A percentile compares a stretch with the other conserved stretches of the same genome.
phyloP scores from a whole-genome alignment of 2,113 vertebrate species.

The Trogon melanurus region DNA sequence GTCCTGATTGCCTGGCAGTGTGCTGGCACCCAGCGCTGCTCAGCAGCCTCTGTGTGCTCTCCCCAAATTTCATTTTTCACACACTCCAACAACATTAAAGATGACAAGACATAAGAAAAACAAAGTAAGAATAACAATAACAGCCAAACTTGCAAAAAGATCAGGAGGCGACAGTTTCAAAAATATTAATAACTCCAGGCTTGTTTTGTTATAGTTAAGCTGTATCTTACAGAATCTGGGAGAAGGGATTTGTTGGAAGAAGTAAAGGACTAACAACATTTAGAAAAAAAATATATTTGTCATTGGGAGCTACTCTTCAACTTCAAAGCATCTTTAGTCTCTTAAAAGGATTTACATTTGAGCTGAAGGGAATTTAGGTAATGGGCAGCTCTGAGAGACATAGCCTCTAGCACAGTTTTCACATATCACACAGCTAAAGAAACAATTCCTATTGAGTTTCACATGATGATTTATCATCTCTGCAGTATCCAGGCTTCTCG shows the following conservation, averaged over 20 bases:
- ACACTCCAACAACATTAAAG: background rate
- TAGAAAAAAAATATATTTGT: conserved; percentile 28
- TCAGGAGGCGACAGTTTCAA: background rate
- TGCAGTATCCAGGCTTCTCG: background rate
- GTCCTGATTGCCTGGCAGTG: background rate
- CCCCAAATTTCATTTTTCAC: conserved; percentile 1
- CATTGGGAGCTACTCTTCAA: conserved; percentile 19
- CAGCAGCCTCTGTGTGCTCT: background rate
- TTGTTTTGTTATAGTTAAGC: background rate
- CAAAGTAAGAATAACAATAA: conserved; percentile 29
- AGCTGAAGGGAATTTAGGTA: conserved; percentile 67
- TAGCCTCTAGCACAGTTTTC: conserved; percentile 57
- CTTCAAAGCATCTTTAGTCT: conserved; percentile 58
- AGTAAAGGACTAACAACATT: background rate
- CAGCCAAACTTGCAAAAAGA: conserved; percentile 24
- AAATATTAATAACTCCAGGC: conserved; percentile 20
- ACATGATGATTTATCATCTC: conserved; percentile 60
- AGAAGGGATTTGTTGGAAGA: conserved; percentile 6
- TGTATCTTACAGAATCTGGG: background rate
- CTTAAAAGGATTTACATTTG: conserved; percentile 75
- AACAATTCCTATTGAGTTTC: conserved; percentile 54
- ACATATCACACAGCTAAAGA: conserved; percentile 34
- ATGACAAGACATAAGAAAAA: conserved; percentile 15
- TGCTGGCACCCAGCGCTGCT: background rate
- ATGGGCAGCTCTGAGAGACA: conserved; percentile 61